Conservation (phyloP, 2,888 invertebrate genomes). For the Helobdella robusta region DNA sequence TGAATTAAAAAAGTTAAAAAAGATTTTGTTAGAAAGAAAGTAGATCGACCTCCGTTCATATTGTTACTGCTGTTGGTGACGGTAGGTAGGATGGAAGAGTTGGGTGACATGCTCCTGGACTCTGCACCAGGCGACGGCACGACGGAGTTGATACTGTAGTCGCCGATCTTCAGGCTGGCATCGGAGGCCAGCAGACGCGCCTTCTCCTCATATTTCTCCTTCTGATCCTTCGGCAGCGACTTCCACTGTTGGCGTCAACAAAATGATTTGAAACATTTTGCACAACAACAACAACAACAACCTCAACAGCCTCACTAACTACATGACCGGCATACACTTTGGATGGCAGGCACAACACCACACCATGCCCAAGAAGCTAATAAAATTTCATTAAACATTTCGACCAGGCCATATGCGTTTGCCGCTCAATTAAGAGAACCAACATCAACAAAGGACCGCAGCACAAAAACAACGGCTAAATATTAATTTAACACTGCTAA, state of each 20-base stretch:
- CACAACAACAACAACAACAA: no score
- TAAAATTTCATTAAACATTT: no score
- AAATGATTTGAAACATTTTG: no score
- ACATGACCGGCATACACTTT: no score
- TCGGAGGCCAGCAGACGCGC: slow-evolving; percentile 54
- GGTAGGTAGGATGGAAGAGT: slow-evolving; percentile 1
- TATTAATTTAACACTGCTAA: no score
- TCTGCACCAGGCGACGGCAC: slow-evolving; percentile 43
- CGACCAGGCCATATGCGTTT: no score
- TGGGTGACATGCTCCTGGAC: slow-evolving; percentile 38
- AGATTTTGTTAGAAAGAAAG: background rate
- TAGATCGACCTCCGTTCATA: background rate
- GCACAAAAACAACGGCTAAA: no score
- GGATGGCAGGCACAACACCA: no score
- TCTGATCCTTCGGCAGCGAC: slow-evolving; percentile 72
- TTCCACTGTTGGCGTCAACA: slow-evolving; percentile 82
- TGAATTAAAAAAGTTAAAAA: background rate
- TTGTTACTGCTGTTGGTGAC: background rate
- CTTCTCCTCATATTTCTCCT: slow-evolving; percentile 86
- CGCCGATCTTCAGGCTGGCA: slow-evolving; percentile 45
- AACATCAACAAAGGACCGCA: no score
- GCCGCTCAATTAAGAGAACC: no score
- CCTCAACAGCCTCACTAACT: no score
- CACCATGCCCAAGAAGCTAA: no score
- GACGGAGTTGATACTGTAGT: slow-evolving; percentile 48